Evolutionary conservation across 2,888 invertebrate species (phyloP).

Genomic region (Drosophila rellima): DNA sequence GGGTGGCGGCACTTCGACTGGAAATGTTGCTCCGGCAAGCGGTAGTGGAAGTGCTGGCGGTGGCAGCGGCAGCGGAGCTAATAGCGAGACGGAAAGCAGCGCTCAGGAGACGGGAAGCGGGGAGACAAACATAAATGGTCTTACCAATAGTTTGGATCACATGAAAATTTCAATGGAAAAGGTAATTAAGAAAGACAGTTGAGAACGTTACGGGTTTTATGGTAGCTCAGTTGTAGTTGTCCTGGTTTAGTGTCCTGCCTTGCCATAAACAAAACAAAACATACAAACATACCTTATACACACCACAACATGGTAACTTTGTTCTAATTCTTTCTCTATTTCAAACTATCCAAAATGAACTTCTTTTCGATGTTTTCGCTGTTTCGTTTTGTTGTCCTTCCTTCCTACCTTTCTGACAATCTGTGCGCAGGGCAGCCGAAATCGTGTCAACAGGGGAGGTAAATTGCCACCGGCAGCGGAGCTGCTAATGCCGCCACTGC

Average conservation of each 20-base stretch:
- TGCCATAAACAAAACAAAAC: constrained; percentile 25
- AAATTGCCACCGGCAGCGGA: constrained; percentile 62
- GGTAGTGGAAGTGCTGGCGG: constrained; percentile 32
- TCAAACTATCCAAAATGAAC: constrained; percentile 45
- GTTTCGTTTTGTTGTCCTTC: constrained; percentile 52
- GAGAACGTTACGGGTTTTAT: neutral
- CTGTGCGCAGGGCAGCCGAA: constrained; percentile 66
- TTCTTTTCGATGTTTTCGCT: constrained; percentile 51
- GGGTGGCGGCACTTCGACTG: constrained; percentile 17
- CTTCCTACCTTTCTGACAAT: constrained; percentile 25
- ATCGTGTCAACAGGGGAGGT: constrained; percentile 69
- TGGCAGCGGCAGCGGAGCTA: constrained; percentile 49
- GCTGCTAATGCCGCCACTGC: constrained; percentile 51
- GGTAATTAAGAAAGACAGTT: constrained; percentile 62
- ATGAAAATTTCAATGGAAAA: constrained; percentile 81
- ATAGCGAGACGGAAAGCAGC: constrained; percentile 62
- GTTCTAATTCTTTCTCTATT: constrained; percentile 67
- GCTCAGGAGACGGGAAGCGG: constrained; percentile 65
- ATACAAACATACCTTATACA: constrained; percentile 28
- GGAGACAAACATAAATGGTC: constrained; percentile 80
- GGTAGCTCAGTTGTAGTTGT: constrained; percentile 23
- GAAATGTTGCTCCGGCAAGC: constrained; percentile 16
- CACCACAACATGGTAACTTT: constrained; percentile 51
- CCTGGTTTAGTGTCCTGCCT: constrained; percentile 31
- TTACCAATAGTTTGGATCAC: constrained; percentile 81